Evolutionary conservation across 2,888 invertebrate species (phyloP), one percentile per base, ranked within the genome.

Genomic region (Drosophila setosimentum): DNA sequence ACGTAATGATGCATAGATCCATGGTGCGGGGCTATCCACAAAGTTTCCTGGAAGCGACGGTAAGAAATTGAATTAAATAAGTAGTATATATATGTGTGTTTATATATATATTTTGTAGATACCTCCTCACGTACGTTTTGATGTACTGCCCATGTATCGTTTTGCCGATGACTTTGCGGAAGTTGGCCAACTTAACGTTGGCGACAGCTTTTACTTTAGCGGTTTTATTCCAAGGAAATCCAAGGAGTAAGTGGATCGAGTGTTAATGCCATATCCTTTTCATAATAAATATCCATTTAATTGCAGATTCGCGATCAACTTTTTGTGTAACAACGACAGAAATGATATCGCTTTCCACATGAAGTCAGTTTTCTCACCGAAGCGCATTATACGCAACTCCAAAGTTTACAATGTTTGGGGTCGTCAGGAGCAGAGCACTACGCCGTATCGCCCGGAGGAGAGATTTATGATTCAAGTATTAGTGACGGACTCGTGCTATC

Each of bases 361-460:
- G 86, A 97, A 96, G 3, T 10, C 49, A 1, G 45, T 54, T 5
- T 58, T 75, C 2, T 18, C 27, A 0, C 18, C 58, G 16, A 72
- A 61, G 18, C 32, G 24, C 16, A 18, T 77, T 13, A 0, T 77
- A 13, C 66, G 55, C 16, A 72, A 69, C 6, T 51, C 54, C 5
- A 37, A 45, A 37, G 85, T 94, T 7, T 94, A 94, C 71, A n/a
- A 11, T 16, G 93, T 93, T 65, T 33, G 97, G 97, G 96, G 96
- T 0, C 85, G 91, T 0, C 97, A 97, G 89, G 97, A 97, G 90
- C 95, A 95, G 33, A 95, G 88, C 78, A 94, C 78, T 88, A 13
- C 59, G 16, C 78, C 75, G 0, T 73, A 67, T 11, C 29, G n/a
- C 2, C 73, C 30, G 2, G 62, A 50, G 2, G 42, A 57, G 2